Base-by-base conservation (phyloP, 1,140 invertebrate species). In the Sipha flava region DNA sequence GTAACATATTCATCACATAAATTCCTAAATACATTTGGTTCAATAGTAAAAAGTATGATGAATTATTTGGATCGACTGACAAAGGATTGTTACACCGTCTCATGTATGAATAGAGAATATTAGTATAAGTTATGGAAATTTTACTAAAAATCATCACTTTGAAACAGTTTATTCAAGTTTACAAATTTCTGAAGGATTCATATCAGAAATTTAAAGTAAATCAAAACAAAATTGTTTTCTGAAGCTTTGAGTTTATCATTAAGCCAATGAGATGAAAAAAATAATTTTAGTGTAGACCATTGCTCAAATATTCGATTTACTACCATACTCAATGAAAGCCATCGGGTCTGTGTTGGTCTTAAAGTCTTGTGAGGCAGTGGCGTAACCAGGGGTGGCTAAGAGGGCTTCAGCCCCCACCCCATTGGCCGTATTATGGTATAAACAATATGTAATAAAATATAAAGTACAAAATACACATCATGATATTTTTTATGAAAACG, bases 361-460 rank as follows among this genome's bases (percentile, higher is more conserved):
- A 79, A 57, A 23, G 66, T 62, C 10, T 79, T 79, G 37, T 79
- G 77, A 23, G 57, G 77, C n/a, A n/a, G n/a, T n/a, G n/a, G n/a
- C n/a, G n/a, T n/a, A n/a, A n/a, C n/a, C n/a, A n/a, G n/a, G n/a
- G n/a, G n/a, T n/a, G n/a, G n/a, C n/a, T n/a, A n/a, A n/a, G n/a
- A n/a, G n/a, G n/a, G n/a, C n/a, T n/a, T n/a, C n/a, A n/a, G n/a
- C n/a, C n/a, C n/a, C n/a, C n/a, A n/a, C n/a, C n/a, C n/a, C n/a
- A n/a, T n/a, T n/a, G n/a, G n/a, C n/a, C n/a, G n/a, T n/a, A n/a
- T n/a, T n/a, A n/a, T n/a, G n/a, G n/a, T n/a, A n/a, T n/a, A n/a
- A n/a, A n/a, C n/a, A n/a, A n/a, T n/a, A n/a, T n/a, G n/a, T n/a
- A n/a, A n/a, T n/a, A n/a, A n/a, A n/a, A n/a, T n/a, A n/a, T n/a